phyloP scores from a whole-genome alignment of 2,113 vertebrate species.

The Caranx ignobilis region DNA sequence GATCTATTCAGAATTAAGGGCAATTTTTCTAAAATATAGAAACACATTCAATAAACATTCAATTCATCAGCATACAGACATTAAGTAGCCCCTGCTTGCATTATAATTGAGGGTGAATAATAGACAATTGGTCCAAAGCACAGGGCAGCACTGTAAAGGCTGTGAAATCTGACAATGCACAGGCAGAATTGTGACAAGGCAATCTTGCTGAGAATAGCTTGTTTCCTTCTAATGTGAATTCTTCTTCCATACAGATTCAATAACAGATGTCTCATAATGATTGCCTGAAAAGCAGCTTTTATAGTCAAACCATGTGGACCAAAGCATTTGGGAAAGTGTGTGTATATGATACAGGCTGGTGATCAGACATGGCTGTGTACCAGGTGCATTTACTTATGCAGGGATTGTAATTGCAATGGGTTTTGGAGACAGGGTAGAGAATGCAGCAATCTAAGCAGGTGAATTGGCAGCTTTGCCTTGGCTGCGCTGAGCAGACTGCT shows the following conservation, averaged over 20 bases:
- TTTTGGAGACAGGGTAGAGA: conserved; percentile 67
- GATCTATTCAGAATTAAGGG: background rate
- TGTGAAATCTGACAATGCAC: conserved; percentile 20
- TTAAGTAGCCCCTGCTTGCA: conserved; percentile 8
- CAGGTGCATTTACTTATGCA: conserved; percentile 68
- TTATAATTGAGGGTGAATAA: conserved; percentile 34
- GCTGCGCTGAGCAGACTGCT: conserved; percentile 75
- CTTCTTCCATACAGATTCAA: conserved; percentile 30
- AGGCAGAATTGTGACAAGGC: conserved; percentile 24
- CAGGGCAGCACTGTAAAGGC: conserved; percentile 10
- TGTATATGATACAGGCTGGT: conserved; percentile 35
- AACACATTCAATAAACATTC: conserved; percentile 15
- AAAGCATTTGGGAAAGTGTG: conserved; percentile 28
- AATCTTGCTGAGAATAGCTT: conserved; percentile 16
- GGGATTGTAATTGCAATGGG: conserved; percentile 70
- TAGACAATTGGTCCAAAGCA: conserved; percentile 33
- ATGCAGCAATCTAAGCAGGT: conserved; percentile 75
- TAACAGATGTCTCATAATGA: conserved; percentile 36
- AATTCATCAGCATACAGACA: background rate
- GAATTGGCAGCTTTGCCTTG: conserved; percentile 76
- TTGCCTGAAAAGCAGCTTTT: conserved; percentile 30
- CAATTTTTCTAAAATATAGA: background rate
- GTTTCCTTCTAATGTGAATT: conserved; percentile 17
- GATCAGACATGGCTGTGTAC: conserved; percentile 55
- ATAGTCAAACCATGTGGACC: conserved; percentile 20